phyloP scores from a whole-genome alignment of 2,113 vertebrate species.

The Abramis brama region DNA sequence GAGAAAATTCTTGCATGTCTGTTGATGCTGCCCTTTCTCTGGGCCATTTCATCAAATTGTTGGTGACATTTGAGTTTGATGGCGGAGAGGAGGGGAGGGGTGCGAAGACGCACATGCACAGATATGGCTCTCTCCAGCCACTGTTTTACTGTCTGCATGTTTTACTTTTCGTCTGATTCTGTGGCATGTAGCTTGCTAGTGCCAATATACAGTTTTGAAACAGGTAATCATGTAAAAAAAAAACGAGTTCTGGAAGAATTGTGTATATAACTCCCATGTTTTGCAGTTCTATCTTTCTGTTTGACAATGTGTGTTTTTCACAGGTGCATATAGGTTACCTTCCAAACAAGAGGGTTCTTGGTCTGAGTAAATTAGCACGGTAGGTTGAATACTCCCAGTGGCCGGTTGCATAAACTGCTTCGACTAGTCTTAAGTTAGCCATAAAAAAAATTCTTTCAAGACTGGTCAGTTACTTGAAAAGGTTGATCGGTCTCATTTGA shows the following conservation, averaged over 20 bases:
- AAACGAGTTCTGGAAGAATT: background rate
- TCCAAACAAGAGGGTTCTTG: conserved; percentile 96
- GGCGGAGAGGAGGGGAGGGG: conserved; percentile 16
- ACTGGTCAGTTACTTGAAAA: no score
- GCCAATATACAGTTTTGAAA: background rate
- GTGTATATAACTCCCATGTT: background rate
- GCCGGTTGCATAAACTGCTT: no score
- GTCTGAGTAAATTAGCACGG: conserved; percentile 98
- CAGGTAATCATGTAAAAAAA: background rate
- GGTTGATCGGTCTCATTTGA: no score
- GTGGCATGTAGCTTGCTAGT: background rate
- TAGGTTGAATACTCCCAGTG: conserved; percentile 67
- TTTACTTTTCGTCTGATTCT: background rate
- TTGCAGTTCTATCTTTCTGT: background rate
- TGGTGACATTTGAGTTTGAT: conserved; percentile 82
- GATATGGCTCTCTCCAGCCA: background rate
- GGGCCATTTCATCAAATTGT: conserved; percentile 75
- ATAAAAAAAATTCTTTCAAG: no score
- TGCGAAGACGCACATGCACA: background rate
- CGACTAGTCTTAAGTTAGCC: no score
- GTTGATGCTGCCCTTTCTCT: conserved; percentile 74
- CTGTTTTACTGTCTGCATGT: background rate
- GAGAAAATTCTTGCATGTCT: conserved; percentile 52
- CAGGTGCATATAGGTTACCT: conserved; percentile 98
- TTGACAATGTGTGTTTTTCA: conserved; percentile 38